Evolutionary conservation across 1,140 invertebrate genomes (phyloP), one percentile per base, ranked within the genome.

Genomic region (Drosophila tsacasi): DNA sequence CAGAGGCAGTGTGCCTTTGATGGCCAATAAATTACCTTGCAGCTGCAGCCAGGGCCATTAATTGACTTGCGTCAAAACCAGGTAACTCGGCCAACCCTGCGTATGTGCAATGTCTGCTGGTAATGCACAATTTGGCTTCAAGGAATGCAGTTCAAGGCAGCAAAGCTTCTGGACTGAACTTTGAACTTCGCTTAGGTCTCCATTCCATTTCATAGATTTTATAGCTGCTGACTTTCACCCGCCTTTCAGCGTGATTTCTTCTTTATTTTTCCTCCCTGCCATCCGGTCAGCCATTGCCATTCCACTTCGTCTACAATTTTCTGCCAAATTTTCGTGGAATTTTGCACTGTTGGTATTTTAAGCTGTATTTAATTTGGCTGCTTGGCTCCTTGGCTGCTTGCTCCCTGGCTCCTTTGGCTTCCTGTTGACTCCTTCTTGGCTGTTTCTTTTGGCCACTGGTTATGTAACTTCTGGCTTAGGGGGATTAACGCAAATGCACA

Each of bases 1-100:
- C 19, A 50, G 13, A 39, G 23, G n/a, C 46, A 47, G 15, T 17
- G 44, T 71, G 57, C 57, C 35, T 52, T 64, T 66, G 75, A 67
- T 60, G 63, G 42, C 79, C 69, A 78, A 85, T 84, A 84, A 85
- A 85, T 84, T 85, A 81, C 64, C 82, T 69, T 50, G 62, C 62
- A 71, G 50, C 47, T 44, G 62, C 62, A 79, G 58, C 39, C 40
- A 40, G 23, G 44, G 47, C 71, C 61, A 83, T 83, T 83, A 83
- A 83, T 83, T 83, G 79, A 83, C 80, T 76, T 46, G 69, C 46
- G 35, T 65, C 57, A 46, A 61, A 49, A 73, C 15, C 10, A 5
- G 59, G 42, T 37, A 62, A 61, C 19, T 35, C 55, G 19, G 13
- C 49, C 52, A 71, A 78, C 75, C 60, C 19, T 72, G 75, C 75